Evolutionary conservation across 2,888 invertebrate species (phyloP), one percentile per base, ranked within the genome.

Genomic region (Metacarcinus magister): DNA sequence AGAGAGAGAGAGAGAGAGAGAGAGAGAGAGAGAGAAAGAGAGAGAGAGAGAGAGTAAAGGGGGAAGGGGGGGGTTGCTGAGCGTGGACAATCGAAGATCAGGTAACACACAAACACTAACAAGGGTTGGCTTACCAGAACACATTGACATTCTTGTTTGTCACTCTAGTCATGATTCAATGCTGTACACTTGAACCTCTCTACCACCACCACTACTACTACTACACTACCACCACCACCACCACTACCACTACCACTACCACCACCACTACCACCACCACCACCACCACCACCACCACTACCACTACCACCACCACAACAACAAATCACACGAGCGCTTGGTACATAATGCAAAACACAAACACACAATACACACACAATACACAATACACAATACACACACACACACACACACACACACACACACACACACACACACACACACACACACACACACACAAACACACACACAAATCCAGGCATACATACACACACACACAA

Each of bases 1-100:
- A 23, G 67, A 67, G 67, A 67, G 67, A 67, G 67, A 67, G 67
- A 67, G 67, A 67, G 67, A 67, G 67, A 67, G 67, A 67, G 67
- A 67, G 67, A 67, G 67, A 67, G 67, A 67, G 67, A 67, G 67
- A 67, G 67, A 67, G 67, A 67, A 8, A 67, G 67, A 67, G 67
- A 67, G 67, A 67, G 67, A 67, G 67, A 67, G 67, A 67, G 67
- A 67, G 67, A 19, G 19, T 10, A 54, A 19, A 54, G 54, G 19
- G 54, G 19, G 54, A 2, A 2, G 19, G 54, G 19, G 54, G 19
- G 67, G 13, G 3, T 67, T 67, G 23, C n/a, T 16, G 10, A 13
- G 32, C 23, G 32, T 13, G 28, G 82, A 3, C 82, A 82, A 2
- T 82, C 32, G 2, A 28, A 16, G 28, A 82, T 32, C 82, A 82